Base-by-base conservation (phyloP, 2,888 invertebrate genomes). In the Metalampra italica region DNA sequence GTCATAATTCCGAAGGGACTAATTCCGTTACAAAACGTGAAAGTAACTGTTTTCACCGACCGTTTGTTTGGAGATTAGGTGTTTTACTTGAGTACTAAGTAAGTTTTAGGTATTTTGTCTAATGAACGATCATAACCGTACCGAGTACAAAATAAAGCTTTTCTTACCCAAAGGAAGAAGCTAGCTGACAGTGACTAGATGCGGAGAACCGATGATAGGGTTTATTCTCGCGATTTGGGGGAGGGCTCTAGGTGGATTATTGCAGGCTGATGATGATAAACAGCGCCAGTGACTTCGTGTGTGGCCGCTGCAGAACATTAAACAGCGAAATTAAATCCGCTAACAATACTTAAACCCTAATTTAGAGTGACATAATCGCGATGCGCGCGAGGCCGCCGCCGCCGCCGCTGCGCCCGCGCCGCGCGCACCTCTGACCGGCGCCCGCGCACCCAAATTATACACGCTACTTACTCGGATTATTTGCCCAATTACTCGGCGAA, bases 401-500 rank as follows among this genome's bases (percentile, higher is more conserved):
- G 46, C 46, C 46, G 50, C 46, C 11, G 36, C n/a, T 22, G 43
- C n/a, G 47, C 22, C 40, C 43, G 43, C 49, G 49, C 43, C 39
- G 22, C 45, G 42, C 40, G 45, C 46, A 14, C 14, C 22, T 29
- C 14, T 46, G 43, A 15, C 38, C 13, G 30, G 43, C 49, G 49
- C 43, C 39, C 46, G 42, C 40, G 42, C 46, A 15, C 11, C 22
- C 38, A 37, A 13, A 34, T 32, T 47, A 45, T 47, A 40, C 49
- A 46, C 45, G 39, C 39, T 14, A 65, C 71, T 76, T 71, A 71
- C 60, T 52, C 55, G 62, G 68, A 77, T 76, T 72, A 76, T 65
- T 67, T 68, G 67, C 66, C 62, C 71, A 75, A 78, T 77, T 75
- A 69, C 71, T 54, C 60, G 59, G 59, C 61, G 65, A 72, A 70